Base-by-base conservation (phyloP, 2,888 invertebrate genomes). In the Ptilodon capucinus region DNA sequence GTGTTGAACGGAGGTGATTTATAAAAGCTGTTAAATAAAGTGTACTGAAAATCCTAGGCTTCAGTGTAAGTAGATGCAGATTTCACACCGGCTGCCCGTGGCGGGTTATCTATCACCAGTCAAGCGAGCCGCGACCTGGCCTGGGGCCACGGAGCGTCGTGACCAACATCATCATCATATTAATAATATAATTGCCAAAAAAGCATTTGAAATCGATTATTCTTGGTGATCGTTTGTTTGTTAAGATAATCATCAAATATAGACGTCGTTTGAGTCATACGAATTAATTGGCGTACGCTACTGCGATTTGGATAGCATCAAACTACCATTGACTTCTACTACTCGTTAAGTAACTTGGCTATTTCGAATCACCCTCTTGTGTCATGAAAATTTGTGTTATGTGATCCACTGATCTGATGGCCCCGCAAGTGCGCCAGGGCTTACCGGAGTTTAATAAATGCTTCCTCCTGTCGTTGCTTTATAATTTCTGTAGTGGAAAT, bases 31-130 rank as follows among this genome's bases (percentile, higher is more conserved):
- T 74, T 78, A 81, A 82, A 80, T 78, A 81, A 78, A 78, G 74
- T 77, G 78, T 76, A 78, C 74, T 76, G 78, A 74, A 77, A 76
- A 78, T 74, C 76, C 74, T 64, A 66, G 62, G 69, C 66, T 68
- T 58, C 57, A 66, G 48, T 66, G 74, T 79, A 79, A 84, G 80
- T 75, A 77, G 80, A 84, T 82, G 85, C 82, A 83, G 80, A 81
- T 75, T 67, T 64, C 68, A 64, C 74, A 71, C 78, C 80, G 79
- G 80, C 70, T 81, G 84, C 64, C 58, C 54, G 60, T 68, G 83
- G 80, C 84, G 81, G 79, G 75, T 71, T 74, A 86, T 85, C 85
- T 76, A 83, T 86, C 86, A 84, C 76, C 54, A 48, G 61, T 43
- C 58, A 63, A 50, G 52, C 54, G 62, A 55, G 42, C 57, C 23